A percentile compares a stretch with the other conserved stretches of the same genome.
Evolutionary conservation across 2,113 vertebrate species (phyloP).

Genomic region (Emydocephalus ijimae): DNA sequence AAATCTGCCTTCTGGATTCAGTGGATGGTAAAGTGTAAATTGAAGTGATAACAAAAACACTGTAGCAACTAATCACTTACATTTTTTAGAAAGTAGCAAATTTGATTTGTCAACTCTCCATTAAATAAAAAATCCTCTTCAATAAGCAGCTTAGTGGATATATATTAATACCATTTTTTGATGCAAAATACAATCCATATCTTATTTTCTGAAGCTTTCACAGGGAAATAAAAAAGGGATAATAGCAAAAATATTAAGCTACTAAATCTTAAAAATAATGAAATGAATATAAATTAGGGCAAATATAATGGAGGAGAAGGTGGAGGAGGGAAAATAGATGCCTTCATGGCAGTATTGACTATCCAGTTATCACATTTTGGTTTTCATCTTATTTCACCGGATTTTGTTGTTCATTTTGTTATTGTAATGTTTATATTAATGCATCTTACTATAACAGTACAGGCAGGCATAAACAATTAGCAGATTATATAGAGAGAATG

Average conservation of each 20-base stretch:
- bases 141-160: not conserved
- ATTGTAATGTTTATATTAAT: not conserved
- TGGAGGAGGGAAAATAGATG: not conserved
- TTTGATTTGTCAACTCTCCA: not conserved
- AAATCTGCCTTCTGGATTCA: not conserved
- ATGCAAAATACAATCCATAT: not conserved
- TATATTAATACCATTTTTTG: not conserved
- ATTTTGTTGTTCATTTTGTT: not conserved
- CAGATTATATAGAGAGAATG: not conserved
- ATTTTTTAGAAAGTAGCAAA: not conserved
- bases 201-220: not conserved
- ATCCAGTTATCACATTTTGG: not conserved
- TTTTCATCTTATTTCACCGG: not conserved
- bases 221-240: not conserved
- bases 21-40: not conserved
- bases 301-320: not conserved
- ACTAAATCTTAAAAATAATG: not conserved
- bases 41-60: not conserved
- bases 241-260: not conserved
- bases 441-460: not conserved
- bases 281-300: not conserved
- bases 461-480: not conserved
- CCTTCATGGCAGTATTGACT: not conserved
- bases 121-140: not conserved
- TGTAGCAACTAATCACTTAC: not conserved